Conservation (phyloP, 2,888 invertebrate species). For the Gandaritis pyraliata region DNA sequence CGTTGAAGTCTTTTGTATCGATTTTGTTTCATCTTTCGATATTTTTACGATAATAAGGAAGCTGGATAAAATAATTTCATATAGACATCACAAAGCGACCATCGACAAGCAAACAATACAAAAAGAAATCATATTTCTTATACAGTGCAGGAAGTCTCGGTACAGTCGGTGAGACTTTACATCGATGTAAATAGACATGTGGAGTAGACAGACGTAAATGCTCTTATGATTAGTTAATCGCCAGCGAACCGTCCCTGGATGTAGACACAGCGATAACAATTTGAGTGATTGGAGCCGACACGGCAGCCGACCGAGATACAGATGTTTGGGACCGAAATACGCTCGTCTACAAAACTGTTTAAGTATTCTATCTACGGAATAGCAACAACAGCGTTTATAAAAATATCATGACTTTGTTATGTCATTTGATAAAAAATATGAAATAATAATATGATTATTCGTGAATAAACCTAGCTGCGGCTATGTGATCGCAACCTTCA, state of each 20-base stretch:
- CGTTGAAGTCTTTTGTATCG: conserved; percentile 22
- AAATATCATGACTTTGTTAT: no score
- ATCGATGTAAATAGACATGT: conserved; percentile 42
- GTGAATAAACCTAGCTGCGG: no score
- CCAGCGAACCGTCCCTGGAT: conserved; percentile 58
- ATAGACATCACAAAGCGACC: not conserved
- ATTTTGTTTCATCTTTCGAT: not conserved
- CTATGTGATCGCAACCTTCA: no score
- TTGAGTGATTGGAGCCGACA: conserved; percentile 63
- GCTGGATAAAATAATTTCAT: not conserved
- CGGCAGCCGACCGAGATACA: conserved; percentile 52
- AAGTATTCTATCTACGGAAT: not conserved
- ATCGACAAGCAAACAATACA: conserved; percentile 6
- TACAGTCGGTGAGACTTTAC: conserved; percentile 25
- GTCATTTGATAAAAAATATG: no score
- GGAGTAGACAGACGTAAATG: conserved; percentile 50
- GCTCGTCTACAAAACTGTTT: conserved; percentile 33
- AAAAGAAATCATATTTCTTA: conserved; percentile 31
- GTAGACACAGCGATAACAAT: conserved; percentile 58
- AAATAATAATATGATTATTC: no score
- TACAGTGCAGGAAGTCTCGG: conserved; percentile 26
- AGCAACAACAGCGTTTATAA: not conserved
- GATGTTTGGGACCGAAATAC: conserved; percentile 44
- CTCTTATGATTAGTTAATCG: conserved; percentile 59
- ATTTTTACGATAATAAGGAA: not conserved